Evolutionary conservation across 2,797 vertebrate species (phyloP).

Genomic region (Danio albolineatus): DNA sequence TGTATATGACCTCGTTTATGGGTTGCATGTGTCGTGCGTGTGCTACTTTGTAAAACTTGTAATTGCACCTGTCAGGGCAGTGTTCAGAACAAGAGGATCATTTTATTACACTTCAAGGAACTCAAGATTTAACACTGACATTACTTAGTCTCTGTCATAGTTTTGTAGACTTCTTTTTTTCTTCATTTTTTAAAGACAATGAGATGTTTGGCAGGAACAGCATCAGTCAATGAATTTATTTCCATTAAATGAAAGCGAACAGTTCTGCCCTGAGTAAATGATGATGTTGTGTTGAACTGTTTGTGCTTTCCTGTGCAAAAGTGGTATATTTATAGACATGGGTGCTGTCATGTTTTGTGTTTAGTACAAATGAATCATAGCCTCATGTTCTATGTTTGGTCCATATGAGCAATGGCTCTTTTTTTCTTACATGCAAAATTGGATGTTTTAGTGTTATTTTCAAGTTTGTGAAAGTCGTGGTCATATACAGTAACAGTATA

Average conservation of each 20-base stretch:
- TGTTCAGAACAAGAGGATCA: not conserved
- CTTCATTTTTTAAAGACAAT: not conserved
- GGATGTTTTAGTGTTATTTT: not conserved
- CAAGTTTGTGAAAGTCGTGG: not conserved
- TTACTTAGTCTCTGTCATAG: not conserved
- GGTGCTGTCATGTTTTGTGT: not conserved
- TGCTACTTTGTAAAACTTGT: constrained; percentile 15
- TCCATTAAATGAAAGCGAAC: not conserved
- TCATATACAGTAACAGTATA: not conserved
- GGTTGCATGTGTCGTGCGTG: not conserved
- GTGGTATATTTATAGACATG: not conserved
- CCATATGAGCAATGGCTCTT: no score
- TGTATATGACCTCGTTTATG: not conserved
- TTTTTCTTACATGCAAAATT: no score
- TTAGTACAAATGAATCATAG: constrained; percentile 13
- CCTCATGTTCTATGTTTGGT: no score
- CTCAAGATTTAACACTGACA: not conserved
- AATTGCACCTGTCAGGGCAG: not conserved
- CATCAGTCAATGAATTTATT: not conserved
- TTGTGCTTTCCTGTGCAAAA: not conserved
- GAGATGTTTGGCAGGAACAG: not conserved
- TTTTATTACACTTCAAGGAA: not conserved
- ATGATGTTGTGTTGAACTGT: not conserved
- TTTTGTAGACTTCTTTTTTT: not conserved
- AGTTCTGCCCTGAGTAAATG: not conserved